Base-by-base conservation (phyloP, 1,140 invertebrate genomes). In the Drosophila mojavensis region DNA sequence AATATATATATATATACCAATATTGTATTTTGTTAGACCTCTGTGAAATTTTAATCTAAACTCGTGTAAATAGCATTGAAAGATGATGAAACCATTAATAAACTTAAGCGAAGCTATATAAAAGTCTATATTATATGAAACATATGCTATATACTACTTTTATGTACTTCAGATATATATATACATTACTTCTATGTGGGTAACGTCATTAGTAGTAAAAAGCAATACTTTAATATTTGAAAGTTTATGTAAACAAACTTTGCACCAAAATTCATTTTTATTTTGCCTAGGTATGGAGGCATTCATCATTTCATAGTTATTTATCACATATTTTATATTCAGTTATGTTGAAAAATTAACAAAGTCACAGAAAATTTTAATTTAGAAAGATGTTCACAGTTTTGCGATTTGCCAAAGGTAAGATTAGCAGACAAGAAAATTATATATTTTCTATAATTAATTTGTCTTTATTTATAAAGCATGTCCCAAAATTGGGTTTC, bases 41-140 rank as follows among this genome's bases (percentile, higher is more conserved):
- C 72, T 71, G 76, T 79, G 62, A 83, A 79, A 86, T 88, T 86
- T 86, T 81, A 81, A 89, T 81, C 79, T 72, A 88, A 89, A 89
- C 71, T 90, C 78, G 39, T 89, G 84, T 89, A 89, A 84, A 89
- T 89, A 89, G 80, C 51, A 78, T 78, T 79, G 67, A 66, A 81
- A 55, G 33, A 71, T 55, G 67, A 85, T 82, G 30, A 75, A 84
- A 67, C 28, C 79, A 74, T 88, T 63, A 75, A 88, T 82, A 77
- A 79, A 82, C 53, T 68, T 83, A 86, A 89, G 84, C 76, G 66
- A 62, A 88, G 67, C 70, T 76, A 77, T 81, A 26, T 50, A 50
- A 88, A 74, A 61, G 50, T 7, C 36, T 60, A 60, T 43, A 59
- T 30, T 41, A 26, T 26, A 50, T 48, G 17, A 24, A 48, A 24